phyloP scores from a whole-genome alignment of 2,797 vertebrate species.

The Zenarchopterus dispar region DNA sequence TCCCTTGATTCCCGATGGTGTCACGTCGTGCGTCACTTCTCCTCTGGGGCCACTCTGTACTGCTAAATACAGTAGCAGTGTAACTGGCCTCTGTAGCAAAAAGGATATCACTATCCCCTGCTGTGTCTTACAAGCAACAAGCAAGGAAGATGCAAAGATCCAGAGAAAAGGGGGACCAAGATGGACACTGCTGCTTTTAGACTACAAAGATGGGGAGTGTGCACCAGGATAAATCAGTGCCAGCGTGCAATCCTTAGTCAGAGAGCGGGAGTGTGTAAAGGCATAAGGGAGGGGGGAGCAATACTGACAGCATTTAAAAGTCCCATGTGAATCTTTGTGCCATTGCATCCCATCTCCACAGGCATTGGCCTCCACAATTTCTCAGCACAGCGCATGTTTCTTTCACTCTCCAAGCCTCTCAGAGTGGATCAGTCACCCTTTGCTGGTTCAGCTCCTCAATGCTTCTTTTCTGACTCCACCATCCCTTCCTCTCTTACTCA shows the following conservation, averaged over 20 bases:
- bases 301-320: slow-evolving; percentile 76
- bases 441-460: slow-evolving; percentile 80
- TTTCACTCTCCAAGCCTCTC: slow-evolving; percentile 72
- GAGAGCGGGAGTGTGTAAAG: slow-evolving; percentile 29
- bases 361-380: slow-evolving; percentile 64
- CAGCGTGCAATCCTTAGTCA: slow-evolving; percentile 52
- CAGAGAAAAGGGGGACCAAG: slow-evolving; percentile 29
- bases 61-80: slow-evolving; percentile 38
- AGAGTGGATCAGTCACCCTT: slow-evolving; percentile 82
- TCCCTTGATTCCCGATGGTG: slow-evolving; percentile 58
- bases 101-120: slow-evolving; percentile 59
- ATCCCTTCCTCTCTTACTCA: slow-evolving; percentile 35
- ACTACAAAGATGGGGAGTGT: slow-evolving; percentile 51
- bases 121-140: slow-evolving; percentile 63
- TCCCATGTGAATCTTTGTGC: slow-evolving; percentile 70
- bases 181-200: slow-evolving; percentile 58
- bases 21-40: slow-evolving; percentile 52
- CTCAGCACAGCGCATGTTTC: slow-evolving; percentile 60
- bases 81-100: slow-evolving; percentile 56
- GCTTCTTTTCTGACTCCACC: slow-evolving; percentile 58
- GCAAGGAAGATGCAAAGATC: slow-evolving; percentile 46
- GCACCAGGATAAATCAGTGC: slow-evolving; percentile 61
- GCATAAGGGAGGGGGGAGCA: slow-evolving; percentile 34
- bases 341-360: slow-evolving; percentile 64
- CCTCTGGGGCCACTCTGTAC: slow-evolving; percentile 60